phyloP scores from a whole-genome alignment of 2,797 vertebrate species.

The Acanthurus lineatus region DNA sequence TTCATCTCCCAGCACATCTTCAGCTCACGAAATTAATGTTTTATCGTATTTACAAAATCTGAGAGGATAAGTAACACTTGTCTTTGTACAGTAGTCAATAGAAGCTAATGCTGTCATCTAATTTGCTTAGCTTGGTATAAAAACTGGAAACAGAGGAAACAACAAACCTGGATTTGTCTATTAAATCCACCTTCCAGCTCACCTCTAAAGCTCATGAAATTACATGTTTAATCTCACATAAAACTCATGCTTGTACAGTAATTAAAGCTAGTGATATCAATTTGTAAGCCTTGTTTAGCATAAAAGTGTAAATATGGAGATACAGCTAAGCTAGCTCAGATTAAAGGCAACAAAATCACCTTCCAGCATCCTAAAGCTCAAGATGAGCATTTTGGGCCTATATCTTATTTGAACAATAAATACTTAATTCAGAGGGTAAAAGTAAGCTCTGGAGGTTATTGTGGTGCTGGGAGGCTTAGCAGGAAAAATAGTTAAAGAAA shows the following conservation, averaged over 20 bases:
- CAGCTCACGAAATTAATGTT: too few species aligned
- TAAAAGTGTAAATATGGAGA: neutral
- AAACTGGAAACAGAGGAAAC: too few species aligned
- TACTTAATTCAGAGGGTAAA: neutral
- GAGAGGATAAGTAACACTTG: too few species aligned
- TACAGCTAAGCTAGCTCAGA: neutral
- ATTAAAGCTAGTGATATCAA: neutral
- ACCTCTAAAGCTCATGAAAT: too few species aligned
- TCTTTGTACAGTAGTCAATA: too few species aligned
- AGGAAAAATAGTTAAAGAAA: neutral
- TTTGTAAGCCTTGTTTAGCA: neutral
- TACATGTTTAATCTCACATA: too few species aligned
- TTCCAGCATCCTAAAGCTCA: neutral
- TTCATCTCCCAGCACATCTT: neutral
- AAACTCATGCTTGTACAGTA: neutral
- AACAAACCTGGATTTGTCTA: too few species aligned
- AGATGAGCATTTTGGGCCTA: neutral
- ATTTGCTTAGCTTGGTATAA: too few species aligned
- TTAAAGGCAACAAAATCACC: neutral
- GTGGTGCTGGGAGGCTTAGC: neutral
- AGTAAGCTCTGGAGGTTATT: neutral
- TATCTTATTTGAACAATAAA: neutral
- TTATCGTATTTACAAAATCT: too few species aligned
- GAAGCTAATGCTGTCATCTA: too few species aligned
- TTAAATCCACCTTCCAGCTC: too few species aligned